Base-by-base conservation (phyloP, 2,888 invertebrate species). In the Drosophila macrospina region DNA sequence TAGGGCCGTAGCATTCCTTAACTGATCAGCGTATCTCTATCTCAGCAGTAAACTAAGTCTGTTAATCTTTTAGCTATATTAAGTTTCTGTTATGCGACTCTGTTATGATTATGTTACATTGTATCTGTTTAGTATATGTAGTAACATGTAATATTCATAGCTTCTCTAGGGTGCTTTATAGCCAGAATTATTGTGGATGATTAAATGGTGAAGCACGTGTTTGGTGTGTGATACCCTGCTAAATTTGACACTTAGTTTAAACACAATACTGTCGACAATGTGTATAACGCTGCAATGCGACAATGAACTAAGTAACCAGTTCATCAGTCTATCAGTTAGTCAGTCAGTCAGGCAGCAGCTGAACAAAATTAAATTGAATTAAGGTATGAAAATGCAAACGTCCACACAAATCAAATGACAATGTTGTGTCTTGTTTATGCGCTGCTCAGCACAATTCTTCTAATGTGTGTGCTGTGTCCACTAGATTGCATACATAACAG, bases 391-490 rank as follows among this genome's bases (percentile, higher is more conserved):
- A 86, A 67, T 85, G 88, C 83, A 87, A 85, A 72, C 86, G 88
- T 83, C 83, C 82, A 82, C 83, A 74, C 77, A 85, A 83, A 87
- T 85, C 83, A 82, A 83, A 85, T 85, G 65, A 85, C 74, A 85
- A 76, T 73, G 73, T 76, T 82, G 64, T 55, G 69, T 42, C 20
- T 54, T 41, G 7, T 36, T 34, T 56, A 36, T 61, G 56, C 56
- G 41, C 54, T 51, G 60, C 41, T 51, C 47, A 59, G 75, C 57
- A 50, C 64, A 37, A 24, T 57, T 64, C 51, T 8, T 59, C 64
- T 65, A 48, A 48, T 50, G 28, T 44, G 41, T 47, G 36, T 20
- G 41, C 5, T 54, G 20, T 42, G 37, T 63, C 47, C 42, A 16
- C 39, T 76, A 59, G 56, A 54, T 59, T 60, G 41, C 62, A 51